Conservation (phyloP, 2,797 vertebrate species). For the Decapterus maruadsi region DNA sequence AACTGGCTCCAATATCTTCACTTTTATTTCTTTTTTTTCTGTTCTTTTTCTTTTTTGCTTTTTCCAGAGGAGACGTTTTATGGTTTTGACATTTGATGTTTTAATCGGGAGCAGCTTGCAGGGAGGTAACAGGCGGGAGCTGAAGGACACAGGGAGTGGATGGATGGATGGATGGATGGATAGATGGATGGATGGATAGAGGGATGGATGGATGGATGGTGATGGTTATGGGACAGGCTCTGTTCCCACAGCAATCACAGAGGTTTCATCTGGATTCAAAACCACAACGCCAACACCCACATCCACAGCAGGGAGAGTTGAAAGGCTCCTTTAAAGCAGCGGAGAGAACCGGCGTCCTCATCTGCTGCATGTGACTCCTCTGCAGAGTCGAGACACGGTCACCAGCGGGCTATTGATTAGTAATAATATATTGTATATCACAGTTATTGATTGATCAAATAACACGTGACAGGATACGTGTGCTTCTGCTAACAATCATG, state of each 20-base stretch:
- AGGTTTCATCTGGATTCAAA: conserved; percentile 32
- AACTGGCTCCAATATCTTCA: background rate
- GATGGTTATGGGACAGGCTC: background rate
- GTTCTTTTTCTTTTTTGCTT: too few species aligned
- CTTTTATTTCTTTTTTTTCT: background rate
- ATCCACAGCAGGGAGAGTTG: background rate
- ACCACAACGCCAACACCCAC: conserved; percentile 18
- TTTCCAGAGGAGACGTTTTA: background rate
- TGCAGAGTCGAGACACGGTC: background rate
- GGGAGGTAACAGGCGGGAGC: conserved; percentile 17
- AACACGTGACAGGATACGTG: background rate
- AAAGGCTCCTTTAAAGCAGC: background rate
- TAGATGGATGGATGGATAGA: conserved; percentile 13
- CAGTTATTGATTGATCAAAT: background rate
- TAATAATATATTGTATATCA: background rate
- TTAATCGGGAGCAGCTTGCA: conserved; percentile 20
- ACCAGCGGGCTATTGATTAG: background rate
- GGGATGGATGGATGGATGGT: conserved; percentile 7
- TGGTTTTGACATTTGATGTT: conserved; percentile 29
- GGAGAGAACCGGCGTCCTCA: background rate
- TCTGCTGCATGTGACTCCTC: background rate
- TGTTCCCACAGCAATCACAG: conserved; percentile 21
- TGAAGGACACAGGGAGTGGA: background rate
- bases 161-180: conserved; percentile 14
- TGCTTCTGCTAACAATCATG: background rate